Percentiles rank a stretch among this genome's conserved stretches.
These are phyloP conservation scores for Nothoprocta pentlandii DNA, from an alignment of 2,113 vertebrate genomes.

Conservation along the genomic window DNA sequence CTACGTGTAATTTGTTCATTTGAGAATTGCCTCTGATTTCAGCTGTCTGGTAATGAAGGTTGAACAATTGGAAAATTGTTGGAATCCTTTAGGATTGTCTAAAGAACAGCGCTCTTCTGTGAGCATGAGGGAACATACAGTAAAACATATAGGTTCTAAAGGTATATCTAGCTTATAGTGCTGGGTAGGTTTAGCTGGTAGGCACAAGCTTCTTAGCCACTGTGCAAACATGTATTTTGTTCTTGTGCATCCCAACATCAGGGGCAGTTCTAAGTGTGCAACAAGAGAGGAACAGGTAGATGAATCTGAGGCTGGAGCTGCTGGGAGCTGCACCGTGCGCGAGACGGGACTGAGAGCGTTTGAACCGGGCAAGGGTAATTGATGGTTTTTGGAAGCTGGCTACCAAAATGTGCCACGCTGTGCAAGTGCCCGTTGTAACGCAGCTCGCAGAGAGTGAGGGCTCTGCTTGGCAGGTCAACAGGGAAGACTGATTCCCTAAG, in stretches of 20 bases:
- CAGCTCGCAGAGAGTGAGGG: background rate
- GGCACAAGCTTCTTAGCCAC: background rate
- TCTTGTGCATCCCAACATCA: background rate
- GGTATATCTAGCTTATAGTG: background rate
- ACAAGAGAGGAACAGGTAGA: background rate
- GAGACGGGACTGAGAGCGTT: fast-evolving
- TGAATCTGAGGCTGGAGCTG: background rate
- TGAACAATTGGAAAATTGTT: background rate
- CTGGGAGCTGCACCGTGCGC: fast-evolving
- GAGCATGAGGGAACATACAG: background rate
- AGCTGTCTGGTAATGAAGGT: background rate
- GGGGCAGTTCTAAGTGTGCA: background rate
- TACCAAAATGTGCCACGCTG: background rate
- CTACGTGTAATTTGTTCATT: fast-evolving
- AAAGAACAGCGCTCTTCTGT: background rate
- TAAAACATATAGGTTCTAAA: constrained; percentile 7
- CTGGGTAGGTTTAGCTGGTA: background rate
- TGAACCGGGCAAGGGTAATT: background rate
- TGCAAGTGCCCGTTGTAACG: background rate
- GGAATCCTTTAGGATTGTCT: background rate
- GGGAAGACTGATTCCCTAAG: background rate
- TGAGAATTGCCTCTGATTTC: background rate
- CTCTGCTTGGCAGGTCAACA: fast-evolving
- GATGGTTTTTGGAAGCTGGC: background rate
- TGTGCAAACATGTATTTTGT: fast-evolving